Evolutionary conservation across 2,888 invertebrate species (phyloP).

Genomic region (Lasioglossum figueresi): DNA sequence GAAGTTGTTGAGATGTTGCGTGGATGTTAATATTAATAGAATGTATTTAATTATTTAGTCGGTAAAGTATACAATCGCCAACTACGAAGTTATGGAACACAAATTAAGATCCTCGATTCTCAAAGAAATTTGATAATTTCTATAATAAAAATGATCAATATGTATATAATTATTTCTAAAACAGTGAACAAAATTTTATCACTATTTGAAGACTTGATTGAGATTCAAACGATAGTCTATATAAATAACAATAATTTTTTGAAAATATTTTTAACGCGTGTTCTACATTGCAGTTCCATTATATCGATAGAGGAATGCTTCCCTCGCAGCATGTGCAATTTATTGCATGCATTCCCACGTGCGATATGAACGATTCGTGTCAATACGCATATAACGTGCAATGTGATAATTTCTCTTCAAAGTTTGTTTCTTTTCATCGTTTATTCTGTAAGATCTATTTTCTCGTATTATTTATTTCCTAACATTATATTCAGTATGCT

Average conservation of each 20-base stretch:
- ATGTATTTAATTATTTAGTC: too few relatives aligned
- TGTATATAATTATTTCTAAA: not conserved
- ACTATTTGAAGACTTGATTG: not conserved
- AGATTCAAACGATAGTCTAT: not conserved
- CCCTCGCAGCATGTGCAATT: conserved; percentile 26
- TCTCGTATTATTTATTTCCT: not conserved
- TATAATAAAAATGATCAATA: not conserved
- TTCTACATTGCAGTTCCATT: not conserved
- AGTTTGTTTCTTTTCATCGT: not conserved
- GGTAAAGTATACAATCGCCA: too few relatives aligned
- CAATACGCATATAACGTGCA: conserved; percentile 20
- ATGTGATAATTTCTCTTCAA: conserved; percentile 29
- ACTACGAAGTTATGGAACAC: too few relatives aligned
- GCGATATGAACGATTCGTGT: conserved; percentile 18
- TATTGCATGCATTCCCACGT: conserved; percentile 36
- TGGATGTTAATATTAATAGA: too few relatives aligned
- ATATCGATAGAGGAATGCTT: not conserved
- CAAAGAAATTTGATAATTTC: not conserved
- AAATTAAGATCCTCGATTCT: not conserved
- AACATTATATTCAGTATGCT: not conserved
- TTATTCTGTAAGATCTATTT: not conserved
- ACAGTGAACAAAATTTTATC: not conserved
- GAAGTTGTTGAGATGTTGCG: too few relatives aligned
- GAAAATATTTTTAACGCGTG: not conserved
- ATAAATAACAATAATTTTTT: not conserved